Conservation (phyloP, 2,888 invertebrate species). For the Salpingus planirostris region DNA sequence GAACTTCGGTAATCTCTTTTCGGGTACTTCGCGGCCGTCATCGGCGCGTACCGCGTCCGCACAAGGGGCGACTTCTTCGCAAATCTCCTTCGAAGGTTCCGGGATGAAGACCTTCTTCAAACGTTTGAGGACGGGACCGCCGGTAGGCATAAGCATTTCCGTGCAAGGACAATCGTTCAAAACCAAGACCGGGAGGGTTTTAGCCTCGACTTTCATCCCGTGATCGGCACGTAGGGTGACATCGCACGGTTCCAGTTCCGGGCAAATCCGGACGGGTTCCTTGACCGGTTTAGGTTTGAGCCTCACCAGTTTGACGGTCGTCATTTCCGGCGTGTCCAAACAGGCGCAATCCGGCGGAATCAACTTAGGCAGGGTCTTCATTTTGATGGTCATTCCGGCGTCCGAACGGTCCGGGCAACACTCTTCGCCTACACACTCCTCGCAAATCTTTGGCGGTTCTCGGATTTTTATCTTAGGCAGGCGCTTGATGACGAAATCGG, state of each 20-base stretch:
- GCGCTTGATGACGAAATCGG: conserved; percentile 8
- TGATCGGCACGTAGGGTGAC: conserved; percentile 4
- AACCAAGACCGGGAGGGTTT: conserved; percentile 3
- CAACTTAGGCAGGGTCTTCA: conserved; percentile 8
- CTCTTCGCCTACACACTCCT: not conserved
- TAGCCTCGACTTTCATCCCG: conserved; percentile 6
- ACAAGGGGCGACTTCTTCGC: no score
- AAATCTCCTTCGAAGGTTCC: no score
- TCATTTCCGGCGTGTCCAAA: conserved; percentile 7
- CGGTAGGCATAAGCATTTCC: not conserved
- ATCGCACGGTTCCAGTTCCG: conserved; percentile 2
- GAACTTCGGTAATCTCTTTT: not conserved
- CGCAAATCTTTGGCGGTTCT: conserved; percentile 3
- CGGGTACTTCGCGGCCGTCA: not conserved
- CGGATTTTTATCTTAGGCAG: conserved; percentile 9
- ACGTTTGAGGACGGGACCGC: not conserved
- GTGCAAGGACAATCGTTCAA: not conserved
- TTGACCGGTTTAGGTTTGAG: conserved; percentile 9
- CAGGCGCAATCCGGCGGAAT: conserved; percentile 8
- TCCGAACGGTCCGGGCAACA: not conserved
- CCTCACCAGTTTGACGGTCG: conserved; percentile 5
- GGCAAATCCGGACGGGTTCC: conserved; percentile 7
- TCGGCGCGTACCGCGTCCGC: not conserved
- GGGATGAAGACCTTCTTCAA: not conserved
- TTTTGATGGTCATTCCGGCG: not conserved